These are phyloP conservation scores for Melieria crassipennis DNA, from an alignment of 2,888 invertebrate genomes.

Conservation along the genomic window DNA sequence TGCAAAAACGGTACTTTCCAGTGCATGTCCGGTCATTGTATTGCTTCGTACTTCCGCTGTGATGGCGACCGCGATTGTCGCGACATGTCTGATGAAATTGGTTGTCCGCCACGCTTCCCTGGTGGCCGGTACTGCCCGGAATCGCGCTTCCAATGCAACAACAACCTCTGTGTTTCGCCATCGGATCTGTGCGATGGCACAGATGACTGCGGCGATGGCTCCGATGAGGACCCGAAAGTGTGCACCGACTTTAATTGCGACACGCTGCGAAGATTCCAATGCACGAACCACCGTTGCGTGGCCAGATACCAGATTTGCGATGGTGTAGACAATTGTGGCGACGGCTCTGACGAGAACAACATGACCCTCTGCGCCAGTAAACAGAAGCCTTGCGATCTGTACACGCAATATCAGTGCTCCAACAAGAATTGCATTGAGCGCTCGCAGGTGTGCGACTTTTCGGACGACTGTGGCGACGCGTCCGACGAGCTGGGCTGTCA, in stretches of 20 bases:
- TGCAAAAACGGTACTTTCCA: slow-evolving; percentile 93
- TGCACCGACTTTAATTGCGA: slow-evolving; percentile 90
- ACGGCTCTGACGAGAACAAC: slow-evolving; percentile 95
- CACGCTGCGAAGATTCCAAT: slow-evolving; percentile 85
- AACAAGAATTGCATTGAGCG: slow-evolving; percentile 86
- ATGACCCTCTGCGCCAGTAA: slow-evolving; percentile 87
- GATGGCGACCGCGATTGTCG: slow-evolving; percentile 90
- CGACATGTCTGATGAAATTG: slow-evolving; percentile 89
- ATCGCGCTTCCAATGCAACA: slow-evolving; percentile 90
- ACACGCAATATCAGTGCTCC: slow-evolving; percentile 86
- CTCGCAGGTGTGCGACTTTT: slow-evolving; percentile 84
- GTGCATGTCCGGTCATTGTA: slow-evolving; percentile 92
- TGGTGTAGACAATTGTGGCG: slow-evolving; percentile 91
- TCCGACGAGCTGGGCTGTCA: slow-evolving; percentile 93
- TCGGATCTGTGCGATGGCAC: slow-evolving; percentile 92
- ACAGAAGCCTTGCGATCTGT: slow-evolving; percentile 79
- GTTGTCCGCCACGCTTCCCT: slow-evolving; percentile 89
- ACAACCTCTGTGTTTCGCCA: slow-evolving; percentile 90
- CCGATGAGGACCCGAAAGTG: slow-evolving; percentile 83
- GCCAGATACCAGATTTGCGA: slow-evolving; percentile 90
- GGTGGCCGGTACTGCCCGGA: slow-evolving; percentile 90
- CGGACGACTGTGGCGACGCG: slow-evolving; percentile 90
- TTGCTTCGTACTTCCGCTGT: slow-evolving; percentile 86
- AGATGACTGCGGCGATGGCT: slow-evolving; percentile 92
- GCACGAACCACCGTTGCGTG: slow-evolving; percentile 88